phyloP scores from a whole-genome alignment of 1,140 invertebrate genomes.

The Drosophila oshimai region DNA sequence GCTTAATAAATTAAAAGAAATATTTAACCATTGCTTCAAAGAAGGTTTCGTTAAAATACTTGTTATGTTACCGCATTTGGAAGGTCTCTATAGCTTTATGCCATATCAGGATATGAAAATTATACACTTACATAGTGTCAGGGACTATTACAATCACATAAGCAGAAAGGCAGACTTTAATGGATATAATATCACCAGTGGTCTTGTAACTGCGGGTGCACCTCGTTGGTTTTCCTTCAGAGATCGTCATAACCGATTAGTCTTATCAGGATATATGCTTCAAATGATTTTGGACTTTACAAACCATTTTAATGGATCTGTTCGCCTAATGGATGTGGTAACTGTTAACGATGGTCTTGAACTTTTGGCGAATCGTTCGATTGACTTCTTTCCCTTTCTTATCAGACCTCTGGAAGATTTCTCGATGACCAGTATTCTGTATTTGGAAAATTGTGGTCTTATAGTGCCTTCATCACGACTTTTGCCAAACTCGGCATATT shows the following conservation, averaged over 20 bases:
- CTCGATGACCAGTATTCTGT: conserved; percentile 41
- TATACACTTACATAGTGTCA: background rate
- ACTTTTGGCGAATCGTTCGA: conserved; percentile 16
- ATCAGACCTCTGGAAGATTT: conserved; percentile 29
- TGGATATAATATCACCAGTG: conserved; percentile 44
- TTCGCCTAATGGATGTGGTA: background rate
- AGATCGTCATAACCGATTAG: conserved; percentile 11
- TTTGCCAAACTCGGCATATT: conserved; percentile 37
- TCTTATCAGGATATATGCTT: conserved; percentile 61
- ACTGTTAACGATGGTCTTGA: conserved; percentile 14
- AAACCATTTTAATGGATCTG: conserved; percentile 42
- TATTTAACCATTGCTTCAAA: conserved; percentile 41
- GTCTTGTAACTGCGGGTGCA: conserved; percentile 34
- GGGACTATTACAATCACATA: conserved; percentile 19
- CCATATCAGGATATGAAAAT: conserved; percentile 34
- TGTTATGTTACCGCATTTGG: background rate
- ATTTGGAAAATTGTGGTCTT: conserved; percentile 47
- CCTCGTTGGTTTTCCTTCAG: conserved; percentile 50
- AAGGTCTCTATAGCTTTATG: conserved; percentile 30
- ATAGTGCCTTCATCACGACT: conserved; percentile 41
- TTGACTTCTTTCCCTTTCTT: conserved; percentile 57
- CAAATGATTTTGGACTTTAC: conserved; percentile 49
- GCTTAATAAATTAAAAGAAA: background rate
- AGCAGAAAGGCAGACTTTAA: conserved; percentile 26
- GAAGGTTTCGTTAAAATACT: conserved; percentile 50